Base-by-base conservation (phyloP, 2,797 vertebrate genomes). In the Crenuchus spilurus region DNA sequence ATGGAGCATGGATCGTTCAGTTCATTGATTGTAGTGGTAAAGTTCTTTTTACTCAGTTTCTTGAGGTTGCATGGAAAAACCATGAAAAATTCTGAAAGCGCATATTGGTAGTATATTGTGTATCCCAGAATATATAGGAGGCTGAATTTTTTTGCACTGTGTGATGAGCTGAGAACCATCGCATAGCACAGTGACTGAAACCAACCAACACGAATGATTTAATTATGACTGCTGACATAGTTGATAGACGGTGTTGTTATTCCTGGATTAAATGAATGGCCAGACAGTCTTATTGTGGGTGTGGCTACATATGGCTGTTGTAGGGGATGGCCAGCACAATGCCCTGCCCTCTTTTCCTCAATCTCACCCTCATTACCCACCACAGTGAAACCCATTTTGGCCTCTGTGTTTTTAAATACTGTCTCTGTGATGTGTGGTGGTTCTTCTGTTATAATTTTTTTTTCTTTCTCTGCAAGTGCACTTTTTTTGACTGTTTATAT, bases 401-500 rank as follows among this genome's bases (percentile, higher is more conserved):
- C 52, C 46, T 67, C 26, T 62, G 74, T 76, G 64, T 77, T 79
- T 81, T 64, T 46, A 65, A 63, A 70, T 52, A 42, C 48, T 1
- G 42, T 81, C 58, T 76, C 62, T 55, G 66, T 78, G 67, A 70
- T 30, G 20, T 64, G 52, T 76, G 57, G 26, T 61, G 37, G 54
- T 49, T 74, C 81, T 76, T 30, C 52, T 16, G 24, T 52, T 55
- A 33, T 78, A 31, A 61, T 75, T 67, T 73, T 72, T 71, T 83
- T 60, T 63, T 83, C 70, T 70, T 63, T 75, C 82, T 90, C 86
- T 90, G 87, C 88, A 93, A 93, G 92, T 93, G 92, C 92, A 94
- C 92, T 94, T 92, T 92, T 87, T 83, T 87, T 90, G 89, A 77
- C 80, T 85, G 83, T 91, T 88, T 81, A 87, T 88, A 90, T 88